These are phyloP conservation scores for Cosmopolites sordidus DNA, from an alignment of 2,888 invertebrate species.

Conservation along the genomic window DNA sequence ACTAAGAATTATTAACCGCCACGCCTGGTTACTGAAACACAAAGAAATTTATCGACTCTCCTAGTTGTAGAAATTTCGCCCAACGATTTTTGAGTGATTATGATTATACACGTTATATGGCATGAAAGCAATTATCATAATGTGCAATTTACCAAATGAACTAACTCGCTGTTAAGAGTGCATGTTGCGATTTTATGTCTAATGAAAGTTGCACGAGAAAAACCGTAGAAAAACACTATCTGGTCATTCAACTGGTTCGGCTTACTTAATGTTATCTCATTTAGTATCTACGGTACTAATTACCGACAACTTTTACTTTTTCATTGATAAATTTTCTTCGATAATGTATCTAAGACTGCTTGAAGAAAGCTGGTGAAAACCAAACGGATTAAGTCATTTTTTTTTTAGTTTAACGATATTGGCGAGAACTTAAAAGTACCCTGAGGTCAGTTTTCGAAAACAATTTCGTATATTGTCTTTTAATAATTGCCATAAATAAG, in stretches of 20 bases:
- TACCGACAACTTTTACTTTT: constrained; percentile 11
- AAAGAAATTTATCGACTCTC: too few relatives aligned
- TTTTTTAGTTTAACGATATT: background rate
- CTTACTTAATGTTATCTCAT: background rate
- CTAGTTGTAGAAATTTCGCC: too few relatives aligned
- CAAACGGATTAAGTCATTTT: background rate
- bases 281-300: background rate
- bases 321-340: constrained; percentile 7
- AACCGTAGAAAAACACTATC: background rate
- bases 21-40: too few relatives aligned
- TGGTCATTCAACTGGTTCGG: background rate
- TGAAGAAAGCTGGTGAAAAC: constrained; percentile 11
- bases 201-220: background rate
- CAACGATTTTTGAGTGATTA: too few relatives aligned
- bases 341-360: background rate
- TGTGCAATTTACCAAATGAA: too few relatives aligned
- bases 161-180: background rate
- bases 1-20: too few relatives aligned
- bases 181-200: background rate
- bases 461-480: too few relatives aligned
- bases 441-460: background rate
- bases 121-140: too few relatives aligned
- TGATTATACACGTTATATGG: too few relatives aligned
- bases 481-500: too few relatives aligned
- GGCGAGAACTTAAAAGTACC: background rate